These are phyloP conservation scores for Calidris pygmaea DNA, from an alignment of 2,113 vertebrate species.

Conservation along the genomic window DNA sequence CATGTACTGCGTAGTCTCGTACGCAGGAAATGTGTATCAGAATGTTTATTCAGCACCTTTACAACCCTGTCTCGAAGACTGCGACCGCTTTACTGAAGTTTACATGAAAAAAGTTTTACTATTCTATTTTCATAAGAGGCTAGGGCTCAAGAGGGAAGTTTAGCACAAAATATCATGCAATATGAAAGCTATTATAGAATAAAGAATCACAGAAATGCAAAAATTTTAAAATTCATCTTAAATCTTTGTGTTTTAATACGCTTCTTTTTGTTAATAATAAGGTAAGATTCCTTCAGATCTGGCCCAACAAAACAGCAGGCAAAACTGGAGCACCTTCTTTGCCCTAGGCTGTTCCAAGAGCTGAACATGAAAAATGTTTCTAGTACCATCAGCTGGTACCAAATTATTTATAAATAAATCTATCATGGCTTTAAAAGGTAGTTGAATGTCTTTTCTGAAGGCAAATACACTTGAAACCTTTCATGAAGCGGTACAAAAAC, in stretches of 20 bases:
- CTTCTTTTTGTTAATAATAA: not conserved
- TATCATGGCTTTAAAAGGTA: constrained; percentile 27
- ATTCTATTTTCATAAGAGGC: not conserved
- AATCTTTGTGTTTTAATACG: not conserved
- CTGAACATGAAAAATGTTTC: not conserved
- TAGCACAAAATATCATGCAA: constrained; percentile 16
- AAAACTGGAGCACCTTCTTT: not conserved
- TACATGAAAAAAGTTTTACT: not conserved
- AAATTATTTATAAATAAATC: not conserved
- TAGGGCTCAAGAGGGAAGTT: not conserved
- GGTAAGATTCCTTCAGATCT: not conserved
- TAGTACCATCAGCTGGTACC: constrained; percentile 7
- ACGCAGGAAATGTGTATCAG: not conserved
- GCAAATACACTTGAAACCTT: not conserved
- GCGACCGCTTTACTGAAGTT: not conserved
- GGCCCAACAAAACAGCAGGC: not conserved
- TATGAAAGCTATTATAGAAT: not conserved
- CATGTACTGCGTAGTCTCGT: not conserved
- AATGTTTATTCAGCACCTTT: constrained; percentile 18
- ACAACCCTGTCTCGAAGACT: not conserved
- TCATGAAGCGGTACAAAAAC: not conserved
- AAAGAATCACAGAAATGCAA: not conserved
- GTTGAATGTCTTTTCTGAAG: not conserved
- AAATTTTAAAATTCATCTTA: not conserved
- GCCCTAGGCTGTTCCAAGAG: not conserved